Percentiles rank a stretch among this genome's conserved stretches.
These are phyloP conservation scores for Sycophila texana DNA, from an alignment of 2,888 invertebrate genomes.

Conservation along the genomic window DNA sequence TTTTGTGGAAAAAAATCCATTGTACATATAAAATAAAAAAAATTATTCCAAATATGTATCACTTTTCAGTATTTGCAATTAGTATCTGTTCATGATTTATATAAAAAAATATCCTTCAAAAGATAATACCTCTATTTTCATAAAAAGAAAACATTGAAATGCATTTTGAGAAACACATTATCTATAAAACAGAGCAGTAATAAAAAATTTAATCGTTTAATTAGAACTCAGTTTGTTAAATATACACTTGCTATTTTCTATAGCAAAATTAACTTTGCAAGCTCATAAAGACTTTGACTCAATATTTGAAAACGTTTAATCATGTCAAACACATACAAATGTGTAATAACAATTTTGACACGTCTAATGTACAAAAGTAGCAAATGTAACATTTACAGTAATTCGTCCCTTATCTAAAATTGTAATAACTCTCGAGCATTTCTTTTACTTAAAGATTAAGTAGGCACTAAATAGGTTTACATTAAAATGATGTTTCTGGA, in stretches of 20 bases:
- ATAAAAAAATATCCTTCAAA: slow-evolving; percentile 17
- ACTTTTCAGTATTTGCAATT: slow-evolving; percentile 9
- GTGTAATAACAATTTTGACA: slow-evolving; percentile 52
- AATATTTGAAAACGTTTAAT: slow-evolving; percentile 31
- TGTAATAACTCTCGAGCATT: slow-evolving; percentile 5
- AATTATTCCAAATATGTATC: slow-evolving; percentile 21
- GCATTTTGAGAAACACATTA: slow-evolving; percentile 23
- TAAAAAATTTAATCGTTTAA: slow-evolving; percentile 25
- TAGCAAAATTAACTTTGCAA: slow-evolving; percentile 38
- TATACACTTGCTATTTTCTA: slow-evolving; percentile 23
- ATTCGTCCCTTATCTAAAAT: slow-evolving; percentile 33
- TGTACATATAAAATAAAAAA: slow-evolving; percentile 49
- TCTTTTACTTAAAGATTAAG: slow-evolving; percentile 48
- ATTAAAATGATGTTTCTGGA: slow-evolving; percentile 65
- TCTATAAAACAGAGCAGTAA: slow-evolving; percentile 15
- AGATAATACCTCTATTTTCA: slow-evolving; percentile 37
- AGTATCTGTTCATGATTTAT: slow-evolving; percentile 6
- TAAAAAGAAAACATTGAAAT: slow-evolving; percentile 23
- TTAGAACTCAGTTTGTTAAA: slow-evolving; percentile 22
- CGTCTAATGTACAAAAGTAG: slow-evolving; percentile 47
- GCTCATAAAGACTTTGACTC: slow-evolving; percentile 21
- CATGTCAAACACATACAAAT: slow-evolving; percentile 31
- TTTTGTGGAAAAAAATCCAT: slow-evolving; percentile 39
- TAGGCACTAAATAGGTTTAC: slow-evolving; percentile 30
- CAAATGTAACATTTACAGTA: slow-evolving; percentile 53